Evolutionary conservation across 2,797 vertebrate species (phyloP), one percentile per base, ranked within the genome.

Genomic region (Gobionotothen gibberifrons): DNA sequence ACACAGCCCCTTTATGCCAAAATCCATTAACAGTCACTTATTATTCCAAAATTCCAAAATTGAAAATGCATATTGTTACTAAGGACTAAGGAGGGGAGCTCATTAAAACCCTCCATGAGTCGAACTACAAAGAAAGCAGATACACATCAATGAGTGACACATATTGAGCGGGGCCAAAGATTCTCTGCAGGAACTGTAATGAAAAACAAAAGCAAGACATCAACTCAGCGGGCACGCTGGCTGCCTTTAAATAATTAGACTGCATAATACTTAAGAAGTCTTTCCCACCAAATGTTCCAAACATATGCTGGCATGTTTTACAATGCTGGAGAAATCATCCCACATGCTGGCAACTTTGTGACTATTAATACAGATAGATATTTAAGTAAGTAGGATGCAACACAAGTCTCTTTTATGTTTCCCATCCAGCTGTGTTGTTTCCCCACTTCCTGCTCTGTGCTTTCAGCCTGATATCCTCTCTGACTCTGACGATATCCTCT

Each of bases 141-240:
- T 32, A 46, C 48, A 62, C 52, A 72, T 70, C 26, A 74, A 26
- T 5, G 43, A 56, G 12, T 12, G 7, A 26, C 16, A n/a, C 53
- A 69, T 60, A 72, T 68, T 58, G 39, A 68, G 72, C 32, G 10
- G 12, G 44, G 21, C 15, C 44, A 68, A 56, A 40, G 44, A 52
- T 17, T 40, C 47, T 32, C 44, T 6, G 47, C 70, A 26, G 26
- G 44, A 57, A 59, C n/a, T 29, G 42, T n/a, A 57, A 72, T 43
- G 14, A 58, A 53, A 42, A 67, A 15, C 29, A 57, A 44, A 58
- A 52, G 63, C 49, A 39, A 29, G 29, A 69, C 32, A 63, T 43
- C 19, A 53, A 21, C 26, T 51, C 21, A 43, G 51, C 69, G 36
- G 55, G 39, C 16, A 52, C 17, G 26, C 62, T 47, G 62, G 12